Evolutionary conservation across 1,140 invertebrate genomes (phyloP), one percentile per base, ranked within the genome.

Genomic region (Episyrphus balteatus): DNA sequence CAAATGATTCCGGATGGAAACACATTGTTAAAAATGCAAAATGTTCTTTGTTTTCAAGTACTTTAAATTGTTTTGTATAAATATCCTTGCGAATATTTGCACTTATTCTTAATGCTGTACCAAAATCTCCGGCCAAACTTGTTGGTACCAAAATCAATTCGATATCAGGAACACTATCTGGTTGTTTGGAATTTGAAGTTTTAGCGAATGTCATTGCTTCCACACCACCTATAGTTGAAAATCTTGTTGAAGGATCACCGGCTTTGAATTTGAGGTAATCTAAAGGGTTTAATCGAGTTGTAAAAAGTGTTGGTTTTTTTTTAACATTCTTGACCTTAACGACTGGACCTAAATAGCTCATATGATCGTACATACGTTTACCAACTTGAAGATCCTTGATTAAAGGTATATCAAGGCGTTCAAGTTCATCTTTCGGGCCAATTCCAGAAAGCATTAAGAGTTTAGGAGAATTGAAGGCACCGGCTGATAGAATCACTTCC

Each of bases 391-490:
- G 67, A 56, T 86, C 74, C 55, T 80, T 67, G 21, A 86, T 64
- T 0, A 81, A 68, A 0, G 73, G 66, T 30, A 88, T 84, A 1
- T 77, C 76, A 2, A 86, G 58, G 31, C 79, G 71, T 42, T 78
- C 58, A 14, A 92, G 55, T 51, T 75, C 68, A 37, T 68, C 49
- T 55, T 68, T 75, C 17, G 84, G 82, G 5, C 85, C 86, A n/a
- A 89, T 71, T 2, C 86, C 87, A 1, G 82, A 84, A 2, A 88
- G 66, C 80, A 87, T 84, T 34, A 90, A 66, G 10, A 90, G 55
- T 66, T 88, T 83, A 2, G 85, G 82, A 7, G 83, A 82, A 60
- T 82, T 82, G 39, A 88, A 78, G 0, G 84, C 74, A 1, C 86
- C 88, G 7, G 81, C 83, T 21, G 81, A 77, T 30, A 76, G 53